Evolutionary conservation across 2,888 invertebrate species (phyloP).

Genomic region (Biston stratarius): DNA sequence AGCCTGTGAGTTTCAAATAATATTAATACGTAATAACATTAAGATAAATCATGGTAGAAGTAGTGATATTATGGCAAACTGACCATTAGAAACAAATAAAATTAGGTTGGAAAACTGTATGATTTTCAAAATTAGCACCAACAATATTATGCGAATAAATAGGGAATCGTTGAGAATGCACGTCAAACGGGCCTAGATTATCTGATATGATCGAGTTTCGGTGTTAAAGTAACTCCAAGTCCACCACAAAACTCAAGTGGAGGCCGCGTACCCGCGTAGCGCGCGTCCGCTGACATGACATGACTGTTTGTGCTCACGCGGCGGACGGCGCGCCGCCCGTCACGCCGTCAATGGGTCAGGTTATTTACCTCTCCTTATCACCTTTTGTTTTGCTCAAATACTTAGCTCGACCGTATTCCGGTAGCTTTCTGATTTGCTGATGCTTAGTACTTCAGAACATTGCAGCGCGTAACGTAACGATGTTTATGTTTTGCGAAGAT

Average conservation of each 20-base stretch:
- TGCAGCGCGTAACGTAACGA: slow-evolving; percentile 15
- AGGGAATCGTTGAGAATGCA: no score
- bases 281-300: slow-evolving; percentile 47
- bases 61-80: no score
- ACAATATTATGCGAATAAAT: no score
- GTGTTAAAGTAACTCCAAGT: background rate
- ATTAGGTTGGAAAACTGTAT: no score
- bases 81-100: no score
- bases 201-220: no score
- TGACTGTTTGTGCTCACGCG: slow-evolving; percentile 54
- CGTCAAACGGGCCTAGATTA: no score
- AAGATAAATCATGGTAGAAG: no score
- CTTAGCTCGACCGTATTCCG: slow-evolving; percentile 65
- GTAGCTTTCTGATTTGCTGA: slow-evolving; percentile 42
- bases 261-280: slow-evolving; percentile 39
- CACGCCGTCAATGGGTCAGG: slow-evolving; percentile 82
- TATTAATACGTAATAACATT: no score
- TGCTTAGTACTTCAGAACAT: slow-evolving; percentile 20
- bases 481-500: slow-evolving; percentile 12
- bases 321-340: slow-evolving; percentile 57
- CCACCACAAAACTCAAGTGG: background rate
- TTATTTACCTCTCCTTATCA: slow-evolving; percentile 85
- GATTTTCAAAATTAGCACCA: no score
- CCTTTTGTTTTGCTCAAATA: slow-evolving; percentile 85
- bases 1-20: no score